Conservation (phyloP, 2,888 invertebrate genomes). For the Acronicta alni region DNA sequence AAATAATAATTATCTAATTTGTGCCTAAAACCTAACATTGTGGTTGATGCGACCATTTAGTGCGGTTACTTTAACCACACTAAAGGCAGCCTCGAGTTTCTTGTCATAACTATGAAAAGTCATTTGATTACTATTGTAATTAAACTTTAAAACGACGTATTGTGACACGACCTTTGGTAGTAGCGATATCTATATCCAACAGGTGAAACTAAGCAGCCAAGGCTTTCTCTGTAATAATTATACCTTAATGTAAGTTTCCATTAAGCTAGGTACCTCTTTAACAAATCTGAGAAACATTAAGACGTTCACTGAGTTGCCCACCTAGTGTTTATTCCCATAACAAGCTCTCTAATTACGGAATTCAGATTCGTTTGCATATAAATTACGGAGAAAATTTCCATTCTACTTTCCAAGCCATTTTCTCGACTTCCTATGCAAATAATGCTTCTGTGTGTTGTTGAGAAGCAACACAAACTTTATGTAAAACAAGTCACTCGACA, state of each 20-base stretch:
- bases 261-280: conserved; percentile 27
- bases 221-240: neutral
- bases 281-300: conserved; percentile 33
- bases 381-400: conserved; percentile 78
- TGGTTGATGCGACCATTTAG: too few relatives aligned
- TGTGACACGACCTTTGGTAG: conserved; percentile 14
- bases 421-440: conserved; percentile 79
- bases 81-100: neutral
- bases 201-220: too few relatives aligned
- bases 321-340: conserved; percentile 62
- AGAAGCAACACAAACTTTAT: conserved; percentile 74
- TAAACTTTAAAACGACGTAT: conserved; percentile 11
- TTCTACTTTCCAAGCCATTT: conserved; percentile 78
- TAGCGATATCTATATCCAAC: too few relatives aligned
- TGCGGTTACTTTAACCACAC: too few relatives aligned
- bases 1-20: neutral
- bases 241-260: conserved; percentile 18
- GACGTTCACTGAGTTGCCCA: conserved; percentile 25
- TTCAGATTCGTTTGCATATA: conserved; percentile 83
- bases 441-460: conserved; percentile 66
- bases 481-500: conserved; percentile 76
- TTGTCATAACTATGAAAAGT: neutral
- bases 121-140: conserved; percentile 20
- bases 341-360: conserved; percentile 79
- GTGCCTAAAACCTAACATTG: neutral